Evolutionary conservation across 1,140 invertebrate species (phyloP).

Genomic region (Rhopalosiphum maidis): DNA sequence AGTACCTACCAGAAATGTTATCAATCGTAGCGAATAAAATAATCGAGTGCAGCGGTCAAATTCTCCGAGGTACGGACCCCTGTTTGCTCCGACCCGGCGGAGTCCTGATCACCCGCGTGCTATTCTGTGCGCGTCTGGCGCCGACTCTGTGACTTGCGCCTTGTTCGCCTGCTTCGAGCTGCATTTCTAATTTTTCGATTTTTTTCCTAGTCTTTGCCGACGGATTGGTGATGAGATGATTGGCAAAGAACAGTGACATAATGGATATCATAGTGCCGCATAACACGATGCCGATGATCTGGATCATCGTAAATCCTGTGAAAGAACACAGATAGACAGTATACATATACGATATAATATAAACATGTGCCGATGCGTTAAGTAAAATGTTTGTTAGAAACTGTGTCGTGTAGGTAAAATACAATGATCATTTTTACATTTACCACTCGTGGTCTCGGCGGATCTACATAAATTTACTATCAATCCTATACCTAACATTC

Average conservation of each 20-base stretch:
- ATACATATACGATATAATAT: neutral
- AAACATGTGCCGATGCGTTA: too few relatives aligned
- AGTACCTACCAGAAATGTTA: neutral
- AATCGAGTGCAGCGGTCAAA: neutral
- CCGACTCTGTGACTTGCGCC: neutral
- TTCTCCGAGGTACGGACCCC: neutral
- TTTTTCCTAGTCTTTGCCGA: slow-evolving; percentile 48
- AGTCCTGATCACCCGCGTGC: neutral
- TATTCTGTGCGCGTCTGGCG: neutral
- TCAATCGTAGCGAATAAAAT: neutral
- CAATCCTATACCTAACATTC: too few relatives aligned
- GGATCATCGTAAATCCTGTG: slow-evolving; percentile 46
- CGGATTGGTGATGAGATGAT: slow-evolving; percentile 44
- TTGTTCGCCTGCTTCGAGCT: slow-evolving; percentile 44
- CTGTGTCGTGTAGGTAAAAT: neutral
- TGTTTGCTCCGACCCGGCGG: neutral
- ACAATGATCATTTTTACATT: neutral
- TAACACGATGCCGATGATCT: slow-evolving; percentile 51
- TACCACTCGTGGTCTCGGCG: neutral
- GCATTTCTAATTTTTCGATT: slow-evolving; percentile 50
- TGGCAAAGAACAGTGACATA: slow-evolving; percentile 45
- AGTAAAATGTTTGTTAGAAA: neutral
- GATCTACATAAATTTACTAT: too few relatives aligned
- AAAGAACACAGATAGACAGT: neutral
- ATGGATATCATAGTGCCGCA: slow-evolving; percentile 46